phyloP scores from a whole-genome alignment of 2,113 vertebrate genomes.

The Elachura formosa region DNA sequence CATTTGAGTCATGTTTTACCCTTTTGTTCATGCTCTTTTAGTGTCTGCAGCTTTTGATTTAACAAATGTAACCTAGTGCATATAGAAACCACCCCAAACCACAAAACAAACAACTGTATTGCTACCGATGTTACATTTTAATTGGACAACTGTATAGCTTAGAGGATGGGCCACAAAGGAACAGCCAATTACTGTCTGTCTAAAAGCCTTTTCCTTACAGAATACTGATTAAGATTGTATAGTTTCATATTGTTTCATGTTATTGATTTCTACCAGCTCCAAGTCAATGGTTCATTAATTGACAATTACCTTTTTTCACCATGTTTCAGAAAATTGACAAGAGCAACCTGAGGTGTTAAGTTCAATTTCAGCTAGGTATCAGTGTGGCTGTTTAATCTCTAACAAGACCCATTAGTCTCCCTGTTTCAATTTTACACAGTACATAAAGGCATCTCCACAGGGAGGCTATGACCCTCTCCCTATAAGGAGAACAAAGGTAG shows the following conservation, averaged over 20 bases:
- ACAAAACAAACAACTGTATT: conserved; percentile 48
- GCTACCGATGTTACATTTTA: conserved; percentile 64
- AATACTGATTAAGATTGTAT: conserved; percentile 67
- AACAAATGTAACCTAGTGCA: conserved; percentile 45
- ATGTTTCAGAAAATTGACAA: conserved; percentile 68
- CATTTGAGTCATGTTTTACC: not conserved
- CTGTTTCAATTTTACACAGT: conserved; percentile 47
- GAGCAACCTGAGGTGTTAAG: conserved; percentile 53
- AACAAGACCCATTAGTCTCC: conserved; percentile 47
- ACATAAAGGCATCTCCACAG: not conserved
- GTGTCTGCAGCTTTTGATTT: conserved; percentile 58
- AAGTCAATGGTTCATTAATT: conserved; percentile 70
- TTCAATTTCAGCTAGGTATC: conserved; percentile 62
- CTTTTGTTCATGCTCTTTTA: conserved; percentile 1
- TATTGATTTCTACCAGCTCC: conserved; percentile 70
- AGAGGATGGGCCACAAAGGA: conserved; percentile 57
- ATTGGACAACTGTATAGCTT: conserved; percentile 63
- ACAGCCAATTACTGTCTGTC: conserved; percentile 70
- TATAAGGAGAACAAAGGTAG: not conserved
- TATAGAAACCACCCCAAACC: not conserved
- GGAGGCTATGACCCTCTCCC: not conserved
- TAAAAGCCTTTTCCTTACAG: conserved; percentile 50
- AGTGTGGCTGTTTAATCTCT: conserved; percentile 63
- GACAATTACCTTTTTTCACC: conserved; percentile 75
- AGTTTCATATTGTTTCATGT: conserved; percentile 55